Evolutionary conservation across 2,113 vertebrate genomes (phyloP).

Genomic region (Casuarius casuarius): DNA sequence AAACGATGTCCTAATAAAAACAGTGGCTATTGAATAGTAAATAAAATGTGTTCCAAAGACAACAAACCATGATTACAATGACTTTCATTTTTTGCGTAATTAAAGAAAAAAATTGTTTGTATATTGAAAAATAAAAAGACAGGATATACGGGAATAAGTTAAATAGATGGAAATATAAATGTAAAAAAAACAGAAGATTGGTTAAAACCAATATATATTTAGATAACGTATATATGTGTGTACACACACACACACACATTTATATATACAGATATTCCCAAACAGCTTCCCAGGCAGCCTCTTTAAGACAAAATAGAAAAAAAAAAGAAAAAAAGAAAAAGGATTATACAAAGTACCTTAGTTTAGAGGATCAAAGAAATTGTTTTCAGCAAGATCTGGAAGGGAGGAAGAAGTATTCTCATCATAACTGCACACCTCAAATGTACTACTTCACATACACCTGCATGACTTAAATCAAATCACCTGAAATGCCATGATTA

Average conservation of each 20-base stretch:
- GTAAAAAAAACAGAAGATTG: background rate
- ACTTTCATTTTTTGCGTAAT: conserved; percentile 41
- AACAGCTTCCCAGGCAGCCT: background rate
- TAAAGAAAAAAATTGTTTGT: conserved; percentile 43
- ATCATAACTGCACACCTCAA: background rate
- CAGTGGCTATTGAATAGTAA: conserved; percentile 43
- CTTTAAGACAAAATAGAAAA: background rate
- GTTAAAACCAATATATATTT: too few relatives aligned
- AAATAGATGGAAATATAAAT: conserved; percentile 6
- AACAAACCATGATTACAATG: conserved; percentile 31
- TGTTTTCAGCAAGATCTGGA: background rate
- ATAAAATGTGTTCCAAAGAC: conserved; percentile 32
- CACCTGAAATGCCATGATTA: background rate
- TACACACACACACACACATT: too few relatives aligned
- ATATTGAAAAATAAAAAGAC: conserved; percentile 21
- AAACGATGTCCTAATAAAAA: conserved; percentile 57
- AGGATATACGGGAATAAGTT: background rate
- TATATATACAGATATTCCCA: background rate
- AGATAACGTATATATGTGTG: too few relatives aligned
- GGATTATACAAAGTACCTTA: background rate
- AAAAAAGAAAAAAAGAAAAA: background rate
- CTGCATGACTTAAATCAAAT: background rate
- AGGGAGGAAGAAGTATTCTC: background rate
- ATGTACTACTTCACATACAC: background rate
- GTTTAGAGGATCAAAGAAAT: background rate